Evolutionary conservation across 2,888 invertebrate species (phyloP).

Genomic region (Petrolisthes manimaculis): DNA sequence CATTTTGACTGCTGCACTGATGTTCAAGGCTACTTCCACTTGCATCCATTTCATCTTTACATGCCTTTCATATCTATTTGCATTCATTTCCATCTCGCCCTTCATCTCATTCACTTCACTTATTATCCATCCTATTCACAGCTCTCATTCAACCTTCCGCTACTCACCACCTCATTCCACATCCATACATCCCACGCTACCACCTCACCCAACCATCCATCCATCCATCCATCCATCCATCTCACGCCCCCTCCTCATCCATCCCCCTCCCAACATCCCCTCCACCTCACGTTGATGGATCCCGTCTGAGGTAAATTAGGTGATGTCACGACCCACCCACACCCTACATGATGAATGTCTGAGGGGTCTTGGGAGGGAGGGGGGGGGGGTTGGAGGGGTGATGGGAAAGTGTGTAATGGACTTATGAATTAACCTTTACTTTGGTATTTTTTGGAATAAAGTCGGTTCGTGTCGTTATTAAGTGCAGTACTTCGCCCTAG

Average conservation of each 20-base stretch:
- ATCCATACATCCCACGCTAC: background rate
- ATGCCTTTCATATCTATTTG: no score
- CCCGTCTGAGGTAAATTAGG: slow-evolving; percentile 1
- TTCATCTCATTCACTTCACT: background rate
- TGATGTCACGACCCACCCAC: background rate
- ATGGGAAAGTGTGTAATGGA: no score
- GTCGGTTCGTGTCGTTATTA: no score
- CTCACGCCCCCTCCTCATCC: background rate
- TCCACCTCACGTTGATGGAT: background rate
- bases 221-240: background rate
- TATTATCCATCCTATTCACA: background rate
- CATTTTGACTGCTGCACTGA: no score
- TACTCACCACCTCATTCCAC: background rate
- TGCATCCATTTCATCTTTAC: no score
- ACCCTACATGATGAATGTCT: background rate
- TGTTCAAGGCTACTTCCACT: no score
- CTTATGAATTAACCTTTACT: no score
- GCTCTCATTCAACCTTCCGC: background rate
- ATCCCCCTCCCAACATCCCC: background rate
- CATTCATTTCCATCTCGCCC: background rate
- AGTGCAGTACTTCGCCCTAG: no score
- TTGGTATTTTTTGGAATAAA: no score
- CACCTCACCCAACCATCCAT: background rate
- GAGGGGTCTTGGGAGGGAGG: background rate
- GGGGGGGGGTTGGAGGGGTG: background rate